Base-by-base conservation (phyloP, 2,888 invertebrate species). In the Hirtodrosophila confusa region DNA sequence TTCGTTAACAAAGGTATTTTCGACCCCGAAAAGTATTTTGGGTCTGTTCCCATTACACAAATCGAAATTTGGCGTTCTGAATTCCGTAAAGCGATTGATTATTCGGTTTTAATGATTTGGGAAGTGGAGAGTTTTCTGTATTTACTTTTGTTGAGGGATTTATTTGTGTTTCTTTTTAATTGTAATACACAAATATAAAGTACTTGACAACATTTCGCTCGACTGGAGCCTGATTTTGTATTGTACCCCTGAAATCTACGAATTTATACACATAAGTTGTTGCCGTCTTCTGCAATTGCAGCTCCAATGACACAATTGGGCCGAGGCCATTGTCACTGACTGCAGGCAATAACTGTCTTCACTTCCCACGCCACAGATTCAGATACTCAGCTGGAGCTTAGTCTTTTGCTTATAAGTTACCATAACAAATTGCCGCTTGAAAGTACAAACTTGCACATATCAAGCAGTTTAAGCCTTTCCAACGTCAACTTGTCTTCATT, bases 371-470 rank as follows among this genome's bases (percentile, higher is more conserved):
- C 44, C 57, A 66, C 73, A 73, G 24, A 49, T 53, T 44, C 41
- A 11, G 36, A 12, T n/a, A 43, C 11, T 36, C 45, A 35, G 3
- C 6, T 23, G 4, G 4, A 45, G 55, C 17, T 27, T 7, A 12
- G 29, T 12, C 40, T 55, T 69, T 66, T 55, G 54, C 41, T 48
- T 40, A 41, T 70, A 68, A 57, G 49, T 80, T 76, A 74, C 60
- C 74, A 64, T 50, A 78, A 75, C 80, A 80, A 80, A 80, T 75
- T 75, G 75, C 63, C 24, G 33, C 55, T 54, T 44, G 57, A 51
- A 51, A 50, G 49, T 41, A 56, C 40, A 58, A 35, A 40, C 43
- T 24, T 51, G 51, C 47, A 62, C 27, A 45, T 24, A 37, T 40
- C 33, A 12, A 35, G 29, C 53, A 68, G 62, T 62, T 57, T 45